Evolutionary conservation across 2,797 vertebrate genomes (phyloP).

Genomic region (Rhinatrema bivittatum): DNA sequence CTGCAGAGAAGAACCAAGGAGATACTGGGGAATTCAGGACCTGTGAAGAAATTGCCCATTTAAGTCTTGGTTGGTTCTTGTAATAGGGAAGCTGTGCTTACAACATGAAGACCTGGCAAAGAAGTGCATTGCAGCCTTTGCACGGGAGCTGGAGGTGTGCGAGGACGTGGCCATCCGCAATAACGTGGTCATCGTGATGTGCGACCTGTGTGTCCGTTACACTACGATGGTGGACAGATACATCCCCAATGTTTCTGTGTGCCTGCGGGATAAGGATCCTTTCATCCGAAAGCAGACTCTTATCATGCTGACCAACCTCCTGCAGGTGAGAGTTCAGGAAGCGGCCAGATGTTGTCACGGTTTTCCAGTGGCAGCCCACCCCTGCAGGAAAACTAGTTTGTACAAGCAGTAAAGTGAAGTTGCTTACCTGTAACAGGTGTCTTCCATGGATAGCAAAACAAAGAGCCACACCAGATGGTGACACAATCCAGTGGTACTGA

Average conservation of each 20-base stretch:
- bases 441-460: too few relatives aligned
- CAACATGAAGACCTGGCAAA: slow-evolving; percentile 83
- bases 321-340: slow-evolving; percentile 76
- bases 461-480: too few relatives aligned
- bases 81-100: slow-evolving; percentile 82
- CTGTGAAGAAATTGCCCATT: too few relatives aligned
- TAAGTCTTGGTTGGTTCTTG: neutral
- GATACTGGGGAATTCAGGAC: too few relatives aligned
- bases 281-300: slow-evolving; percentile 83
- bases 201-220: slow-evolving; percentile 86
- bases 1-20: too few relatives aligned
- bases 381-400: too few relatives aligned
- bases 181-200: slow-evolving; percentile 81
- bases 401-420: too few relatives aligned
- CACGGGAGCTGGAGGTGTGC: slow-evolving; percentile 78
- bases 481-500: too few relatives aligned
- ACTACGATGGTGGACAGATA: slow-evolving; percentile 81
- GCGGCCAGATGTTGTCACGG: fast-evolving
- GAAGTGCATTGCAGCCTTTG: slow-evolving; percentile 76
- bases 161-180: slow-evolving; percentile 71
- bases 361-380: too few relatives aligned
- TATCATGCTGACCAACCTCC: slow-evolving; percentile 85
- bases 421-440: too few relatives aligned
- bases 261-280: slow-evolving; percentile 68
- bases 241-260: slow-evolving; percentile 74